phyloP scores from a whole-genome alignment of 2,888 invertebrate genomes.

The Chrysotoxum bicinctum region DNA sequence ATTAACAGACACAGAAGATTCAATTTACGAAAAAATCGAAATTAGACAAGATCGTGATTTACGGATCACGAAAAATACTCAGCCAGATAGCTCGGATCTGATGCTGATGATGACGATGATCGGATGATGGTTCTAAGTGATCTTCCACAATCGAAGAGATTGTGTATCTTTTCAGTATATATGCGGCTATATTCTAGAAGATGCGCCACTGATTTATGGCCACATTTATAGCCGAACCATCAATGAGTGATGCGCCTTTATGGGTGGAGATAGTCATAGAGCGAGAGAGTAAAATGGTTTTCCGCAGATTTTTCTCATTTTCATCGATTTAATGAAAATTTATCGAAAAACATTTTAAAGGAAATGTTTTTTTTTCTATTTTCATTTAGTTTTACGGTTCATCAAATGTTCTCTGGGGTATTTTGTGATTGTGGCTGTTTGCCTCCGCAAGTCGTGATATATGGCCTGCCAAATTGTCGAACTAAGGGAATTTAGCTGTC shows the following conservation, averaged over 20 bases:
- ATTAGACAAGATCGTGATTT: conserved; percentile 81
- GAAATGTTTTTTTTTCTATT: conserved; percentile 18
- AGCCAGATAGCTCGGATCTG: background rate
- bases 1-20: conserved; percentile 42
- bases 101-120: conserved; percentile 16
- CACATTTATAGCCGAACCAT: conserved; percentile 45
- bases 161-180: background rate
- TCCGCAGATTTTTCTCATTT: conserved; percentile 33
- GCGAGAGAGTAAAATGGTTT: conserved; percentile 27
- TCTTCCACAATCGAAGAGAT: background rate
- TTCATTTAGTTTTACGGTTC: background rate
- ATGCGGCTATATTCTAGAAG: conserved; percentile 36
- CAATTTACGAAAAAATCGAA: conserved; percentile 73
- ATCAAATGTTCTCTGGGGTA: conserved; percentile 31
- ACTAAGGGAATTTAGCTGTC: conserved; percentile 64
- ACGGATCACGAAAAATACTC: conserved; percentile 75
- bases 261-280: conserved; percentile 45
- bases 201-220: conserved; percentile 73
- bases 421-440: conserved; percentile 32
- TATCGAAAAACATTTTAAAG: conserved; percentile 37
- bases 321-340: conserved; percentile 24
- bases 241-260: conserved; percentile 63
- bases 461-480: conserved; percentile 71
- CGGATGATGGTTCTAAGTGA: conserved; percentile 36
- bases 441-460: conserved; percentile 50